phyloP scores from a whole-genome alignment of 2,113 vertebrate genomes.

The Rissa tridactyla region DNA sequence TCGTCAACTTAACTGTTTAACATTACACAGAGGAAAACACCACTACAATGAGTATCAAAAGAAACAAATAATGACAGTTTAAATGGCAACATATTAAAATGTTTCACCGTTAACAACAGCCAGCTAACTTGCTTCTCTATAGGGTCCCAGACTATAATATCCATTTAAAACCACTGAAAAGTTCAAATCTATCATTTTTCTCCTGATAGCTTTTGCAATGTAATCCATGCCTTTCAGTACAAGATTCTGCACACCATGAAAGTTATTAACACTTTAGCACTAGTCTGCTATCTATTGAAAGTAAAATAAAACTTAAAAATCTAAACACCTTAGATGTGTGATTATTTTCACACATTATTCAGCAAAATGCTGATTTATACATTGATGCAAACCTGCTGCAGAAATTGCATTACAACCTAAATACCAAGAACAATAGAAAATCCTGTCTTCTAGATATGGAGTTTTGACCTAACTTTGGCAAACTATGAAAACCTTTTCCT shows the following conservation, averaged over 20 bases:
- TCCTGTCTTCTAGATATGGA: not conserved
- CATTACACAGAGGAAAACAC: not conserved
- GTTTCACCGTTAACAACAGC: not conserved
- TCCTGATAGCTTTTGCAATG: not conserved
- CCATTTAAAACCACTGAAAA: not conserved
- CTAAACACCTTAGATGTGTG: not conserved
- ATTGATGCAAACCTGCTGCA: not conserved
- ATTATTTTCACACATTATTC: not conserved
- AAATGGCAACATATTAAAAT: not conserved
- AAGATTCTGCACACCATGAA: not conserved
- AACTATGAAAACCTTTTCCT: not conserved
- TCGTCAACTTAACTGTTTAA: not conserved
- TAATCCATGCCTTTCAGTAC: not conserved
- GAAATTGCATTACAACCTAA: not conserved
- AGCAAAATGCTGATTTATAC: not conserved
- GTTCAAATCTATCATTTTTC: not conserved
- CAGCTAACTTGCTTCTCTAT: not conserved
- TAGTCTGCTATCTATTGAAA: not conserved
- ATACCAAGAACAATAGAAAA: not conserved
- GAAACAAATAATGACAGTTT: not conserved
- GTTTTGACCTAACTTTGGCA: not conserved
- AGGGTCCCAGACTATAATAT: not conserved
- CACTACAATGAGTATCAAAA: not conserved
- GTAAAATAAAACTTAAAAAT: not conserved
- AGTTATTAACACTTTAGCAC: not conserved